Percentiles rank a stretch among this genome's conserved stretches.
Conservation (phyloP, 1,140 invertebrate genomes). For the Brachionus calyciflorus region DNA sequence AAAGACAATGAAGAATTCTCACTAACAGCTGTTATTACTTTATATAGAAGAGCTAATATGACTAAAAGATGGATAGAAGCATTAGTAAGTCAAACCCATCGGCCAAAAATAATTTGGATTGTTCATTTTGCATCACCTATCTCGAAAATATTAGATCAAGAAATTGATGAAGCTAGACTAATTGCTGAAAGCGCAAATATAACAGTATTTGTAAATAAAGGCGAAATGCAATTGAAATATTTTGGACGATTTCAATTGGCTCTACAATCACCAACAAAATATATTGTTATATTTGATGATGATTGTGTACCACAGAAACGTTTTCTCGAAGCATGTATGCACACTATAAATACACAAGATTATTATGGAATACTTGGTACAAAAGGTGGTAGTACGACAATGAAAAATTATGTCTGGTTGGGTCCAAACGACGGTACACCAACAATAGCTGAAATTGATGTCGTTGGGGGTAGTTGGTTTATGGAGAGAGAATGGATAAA, state of each 20-base stretch:
- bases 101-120: not conserved
- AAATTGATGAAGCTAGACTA: not conserved
- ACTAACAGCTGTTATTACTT: not conserved
- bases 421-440: not conserved
- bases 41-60: not conserved
- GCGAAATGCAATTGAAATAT: slow-evolving; percentile 21
- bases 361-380: not conserved
- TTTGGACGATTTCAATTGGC: slow-evolving; percentile 28
- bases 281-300: not conserved
- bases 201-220: not conserved
- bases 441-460: not conserved
- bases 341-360: not conserved
- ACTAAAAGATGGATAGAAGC: slow-evolving; percentile 11
- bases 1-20: not conserved
- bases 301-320: not conserved
- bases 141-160: not conserved
- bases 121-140: slow-evolving; percentile 1
- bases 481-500: slow-evolving; percentile 10
- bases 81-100: not conserved
- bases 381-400: not conserved
- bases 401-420: not conserved
- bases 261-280: not conserved
- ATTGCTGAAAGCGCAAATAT: not conserved
- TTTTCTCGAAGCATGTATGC: not conserved
- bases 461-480: slow-evolving; percentile 28